A percentile compares a stretch with the other conserved stretches of the same genome.
Conservation (phyloP, 2,888 invertebrate species). For the Pseudococcus viburni region DNA sequence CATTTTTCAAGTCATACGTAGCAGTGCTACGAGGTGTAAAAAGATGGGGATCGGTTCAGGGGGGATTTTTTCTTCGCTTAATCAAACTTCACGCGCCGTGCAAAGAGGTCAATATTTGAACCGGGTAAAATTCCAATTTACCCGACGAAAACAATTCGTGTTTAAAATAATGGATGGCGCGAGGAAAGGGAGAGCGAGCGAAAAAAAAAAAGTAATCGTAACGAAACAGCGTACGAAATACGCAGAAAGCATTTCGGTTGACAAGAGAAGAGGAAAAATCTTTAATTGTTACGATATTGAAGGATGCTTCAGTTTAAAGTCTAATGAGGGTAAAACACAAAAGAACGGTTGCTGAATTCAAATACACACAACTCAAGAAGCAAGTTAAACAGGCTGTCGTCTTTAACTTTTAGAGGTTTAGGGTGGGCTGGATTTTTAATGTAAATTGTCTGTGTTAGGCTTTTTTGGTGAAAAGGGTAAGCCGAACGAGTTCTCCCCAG, state of each 20-base stretch:
- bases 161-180: neutral
- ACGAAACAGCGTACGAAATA: neutral
- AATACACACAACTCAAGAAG: conserved; percentile 60
- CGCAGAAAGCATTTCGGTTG: neutral
- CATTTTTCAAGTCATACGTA: conserved; percentile 31
- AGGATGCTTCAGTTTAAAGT: conserved; percentile 66
- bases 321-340: conserved; percentile 66
- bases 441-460: conserved; percentile 64
- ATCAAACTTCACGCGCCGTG: conserved; percentile 29
- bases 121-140: conserved; percentile 30
- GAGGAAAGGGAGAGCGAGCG: neutral
- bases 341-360: conserved; percentile 66
- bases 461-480: conserved; percentile 62
- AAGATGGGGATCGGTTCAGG: no score
- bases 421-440: conserved; percentile 65
- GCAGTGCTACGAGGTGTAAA: neutral
- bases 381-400: conserved; percentile 66
- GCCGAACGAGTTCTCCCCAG: conserved; percentile 58
- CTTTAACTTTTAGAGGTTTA: conserved; percentile 66
- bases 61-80: neutral
- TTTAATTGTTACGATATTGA: conserved; percentile 66
- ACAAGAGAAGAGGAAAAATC: conserved; percentile 59
- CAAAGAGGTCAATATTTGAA: conserved; percentile 24
- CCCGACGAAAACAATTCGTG: conserved; percentile 26
- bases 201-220: neutral